Percentiles rank a stretch among this genome's conserved stretches.
Evolutionary conservation across 2,797 vertebrate genomes (phyloP).

Genomic region (Sebastes aleutianus): DNA sequence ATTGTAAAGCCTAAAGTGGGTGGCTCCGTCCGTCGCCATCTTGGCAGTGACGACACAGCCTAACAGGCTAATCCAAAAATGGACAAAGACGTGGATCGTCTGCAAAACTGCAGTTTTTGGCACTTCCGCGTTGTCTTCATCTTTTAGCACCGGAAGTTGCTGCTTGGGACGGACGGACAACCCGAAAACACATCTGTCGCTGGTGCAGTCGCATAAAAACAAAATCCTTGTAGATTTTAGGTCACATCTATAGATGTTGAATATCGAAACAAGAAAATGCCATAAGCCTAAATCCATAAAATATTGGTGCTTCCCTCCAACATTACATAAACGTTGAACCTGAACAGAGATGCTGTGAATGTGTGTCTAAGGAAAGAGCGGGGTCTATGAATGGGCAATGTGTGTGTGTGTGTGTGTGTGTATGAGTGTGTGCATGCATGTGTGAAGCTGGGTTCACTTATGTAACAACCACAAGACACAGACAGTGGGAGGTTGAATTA

Average conservation of each 20-base stretch:
- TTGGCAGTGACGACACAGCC: too few species aligned
- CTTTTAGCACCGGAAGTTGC: too few species aligned
- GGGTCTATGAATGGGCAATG: slow-evolving; percentile 20
- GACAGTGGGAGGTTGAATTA: slow-evolving; percentile 52
- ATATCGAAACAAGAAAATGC: not conserved
- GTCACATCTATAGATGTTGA: not conserved
- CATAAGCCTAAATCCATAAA: not conserved
- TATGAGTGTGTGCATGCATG: not conserved
- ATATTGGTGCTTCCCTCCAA: not conserved
- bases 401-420: not conserved
- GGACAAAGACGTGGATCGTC: too few species aligned
- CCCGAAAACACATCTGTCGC: too few species aligned
- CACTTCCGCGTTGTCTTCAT: too few species aligned
- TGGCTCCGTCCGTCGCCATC: too few species aligned
- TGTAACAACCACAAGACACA: slow-evolving; percentile 59
- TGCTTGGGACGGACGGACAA: too few species aligned
- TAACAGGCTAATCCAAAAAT: too few species aligned
- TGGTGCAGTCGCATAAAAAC: not conserved
- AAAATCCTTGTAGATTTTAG: not conserved
- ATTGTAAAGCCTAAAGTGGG: rapidly evolving
- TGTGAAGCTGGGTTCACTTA: slow-evolving; percentile 53
- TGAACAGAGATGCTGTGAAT: slow-evolving; percentile 2
- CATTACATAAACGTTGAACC: not conserved
- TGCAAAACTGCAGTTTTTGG: too few species aligned
- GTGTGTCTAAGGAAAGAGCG: not conserved